Conservation (phyloP, 2,113 vertebrate species). For the Dicerorhinus sumatrensis region DNA sequence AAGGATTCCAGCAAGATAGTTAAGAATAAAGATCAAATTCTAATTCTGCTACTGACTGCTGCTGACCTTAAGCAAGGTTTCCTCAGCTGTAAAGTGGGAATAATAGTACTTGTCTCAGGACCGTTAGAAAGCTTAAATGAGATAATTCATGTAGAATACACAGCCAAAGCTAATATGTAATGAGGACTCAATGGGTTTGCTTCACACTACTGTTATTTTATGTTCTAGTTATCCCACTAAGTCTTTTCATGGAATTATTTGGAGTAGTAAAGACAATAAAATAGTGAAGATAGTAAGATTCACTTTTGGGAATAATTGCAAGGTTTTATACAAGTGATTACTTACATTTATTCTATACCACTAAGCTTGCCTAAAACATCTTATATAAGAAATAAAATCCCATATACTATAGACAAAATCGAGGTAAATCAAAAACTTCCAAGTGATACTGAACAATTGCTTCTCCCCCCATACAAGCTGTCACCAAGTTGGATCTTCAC, state of each 20-base stretch:
- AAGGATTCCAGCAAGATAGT: background rate
- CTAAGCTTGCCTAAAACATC: background rate
- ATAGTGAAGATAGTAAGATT: background rate
- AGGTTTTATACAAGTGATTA: background rate
- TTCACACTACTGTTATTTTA: background rate
- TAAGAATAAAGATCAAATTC: background rate
- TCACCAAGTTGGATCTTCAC: background rate
- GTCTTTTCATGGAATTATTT: conserved; percentile 11
- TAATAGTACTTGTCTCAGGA: background rate
- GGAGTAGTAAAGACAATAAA: background rate
- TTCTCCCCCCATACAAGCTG: background rate
- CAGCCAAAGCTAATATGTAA: background rate
- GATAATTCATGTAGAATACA: background rate
- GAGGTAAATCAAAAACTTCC: conserved; percentile 1
- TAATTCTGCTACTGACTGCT: background rate
- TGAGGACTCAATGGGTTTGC: background rate
- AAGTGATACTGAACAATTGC: background rate
- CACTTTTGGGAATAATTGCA: background rate
- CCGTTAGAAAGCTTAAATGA: background rate
- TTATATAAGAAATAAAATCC: background rate
- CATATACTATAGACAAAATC: background rate
- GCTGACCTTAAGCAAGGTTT: background rate
- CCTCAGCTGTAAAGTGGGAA: background rate
- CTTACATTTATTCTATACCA: background rate
- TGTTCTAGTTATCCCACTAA: background rate